Conservation (phyloP, 2,113 vertebrate species). For the Panthera tigris region DNA sequence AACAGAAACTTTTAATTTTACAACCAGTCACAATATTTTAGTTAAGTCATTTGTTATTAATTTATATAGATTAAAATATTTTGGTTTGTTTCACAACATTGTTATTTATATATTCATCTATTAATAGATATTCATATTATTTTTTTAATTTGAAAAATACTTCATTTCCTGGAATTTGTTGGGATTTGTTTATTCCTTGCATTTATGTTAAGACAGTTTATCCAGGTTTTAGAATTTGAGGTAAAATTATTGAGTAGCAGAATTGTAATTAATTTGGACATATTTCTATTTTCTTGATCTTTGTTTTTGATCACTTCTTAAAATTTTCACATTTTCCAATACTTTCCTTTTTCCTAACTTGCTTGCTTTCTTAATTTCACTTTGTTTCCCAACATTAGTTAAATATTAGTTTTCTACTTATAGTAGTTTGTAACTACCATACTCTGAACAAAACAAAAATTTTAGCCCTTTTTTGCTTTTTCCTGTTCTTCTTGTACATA, state of each 20-base stretch:
- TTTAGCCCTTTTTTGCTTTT: neutral
- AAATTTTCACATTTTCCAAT: neutral
- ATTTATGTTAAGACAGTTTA: neutral
- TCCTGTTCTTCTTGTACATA: neutral
- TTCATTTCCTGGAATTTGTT: neutral
- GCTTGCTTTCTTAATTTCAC: neutral
- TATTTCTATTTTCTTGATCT: neutral
- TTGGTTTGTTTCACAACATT: neutral
- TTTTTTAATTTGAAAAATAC: neutral
- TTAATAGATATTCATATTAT: neutral
- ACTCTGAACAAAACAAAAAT: neutral
- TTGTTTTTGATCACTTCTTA: neutral
- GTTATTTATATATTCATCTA: neutral
- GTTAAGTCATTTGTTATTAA: neutral
- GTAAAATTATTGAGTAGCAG: neutral
- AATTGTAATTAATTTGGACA: neutral
- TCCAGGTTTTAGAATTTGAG: neutral
- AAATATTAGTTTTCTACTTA: neutral
- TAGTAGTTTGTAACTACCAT: neutral
- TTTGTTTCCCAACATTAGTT: neutral
- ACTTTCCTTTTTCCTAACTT: neutral
- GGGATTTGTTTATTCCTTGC: neutral
- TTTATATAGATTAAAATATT: neutral
- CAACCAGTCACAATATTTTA: neutral
- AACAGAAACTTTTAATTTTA: neutral